These are phyloP conservation scores for Synaphobranchus kaupii DNA, from an alignment of 2,797 vertebrate genomes.

Conservation along the genomic window DNA sequence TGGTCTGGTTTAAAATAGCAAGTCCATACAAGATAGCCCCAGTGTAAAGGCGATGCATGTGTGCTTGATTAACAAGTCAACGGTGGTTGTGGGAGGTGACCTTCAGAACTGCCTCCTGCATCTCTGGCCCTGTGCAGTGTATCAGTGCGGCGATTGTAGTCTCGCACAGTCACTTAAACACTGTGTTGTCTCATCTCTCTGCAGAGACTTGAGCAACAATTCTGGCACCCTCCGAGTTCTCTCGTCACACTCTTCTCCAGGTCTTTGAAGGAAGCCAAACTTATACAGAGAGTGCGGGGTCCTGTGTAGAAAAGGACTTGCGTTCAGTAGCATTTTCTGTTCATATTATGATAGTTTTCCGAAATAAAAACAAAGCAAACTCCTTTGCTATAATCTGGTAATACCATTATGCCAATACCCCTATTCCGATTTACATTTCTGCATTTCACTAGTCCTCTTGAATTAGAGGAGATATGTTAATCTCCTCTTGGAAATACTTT, in stretches of 20 bases:
- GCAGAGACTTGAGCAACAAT: not conserved
- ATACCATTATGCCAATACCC: not conserved
- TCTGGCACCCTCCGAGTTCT: not conserved
- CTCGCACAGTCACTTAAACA: not conserved
- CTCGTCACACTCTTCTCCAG: not conserved
- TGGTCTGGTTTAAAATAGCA: not conserved
- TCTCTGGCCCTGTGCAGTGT: not conserved
- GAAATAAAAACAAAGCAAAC: not conserved
- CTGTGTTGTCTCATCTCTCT: not conserved
- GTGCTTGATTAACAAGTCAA: not conserved
- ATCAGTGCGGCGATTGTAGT: not conserved
- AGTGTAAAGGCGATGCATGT: not conserved
- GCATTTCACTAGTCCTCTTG: not conserved
- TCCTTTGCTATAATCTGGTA: not conserved
- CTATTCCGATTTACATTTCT: not conserved
- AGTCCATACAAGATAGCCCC: not conserved
- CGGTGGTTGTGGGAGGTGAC: not conserved
- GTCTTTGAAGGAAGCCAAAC: not conserved
- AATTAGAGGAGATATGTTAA: not conserved
- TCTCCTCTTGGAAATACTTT: not conserved
- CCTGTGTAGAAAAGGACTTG: not conserved
- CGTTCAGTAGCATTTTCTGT: not conserved
- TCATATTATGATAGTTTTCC: not conserved
- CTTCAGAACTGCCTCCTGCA: conserved; percentile 8
- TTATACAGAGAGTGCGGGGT: not conserved